Evolutionary conservation across 2,797 vertebrate species (phyloP), one percentile per base, ranked within the genome.

Genomic region (Sebastes melanostomus): DNA sequence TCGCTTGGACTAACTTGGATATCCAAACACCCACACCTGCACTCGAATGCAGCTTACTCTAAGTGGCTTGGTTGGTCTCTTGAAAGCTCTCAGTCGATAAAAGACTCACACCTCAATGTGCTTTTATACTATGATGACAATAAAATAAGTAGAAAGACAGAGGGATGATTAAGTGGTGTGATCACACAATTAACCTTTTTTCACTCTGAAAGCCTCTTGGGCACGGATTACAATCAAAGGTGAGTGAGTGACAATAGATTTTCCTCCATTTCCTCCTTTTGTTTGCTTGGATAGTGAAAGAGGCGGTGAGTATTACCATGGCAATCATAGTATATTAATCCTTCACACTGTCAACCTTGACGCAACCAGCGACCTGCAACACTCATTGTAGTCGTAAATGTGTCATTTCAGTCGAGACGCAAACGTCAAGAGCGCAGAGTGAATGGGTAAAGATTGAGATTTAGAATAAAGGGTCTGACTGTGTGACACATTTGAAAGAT

Each of bases 401-500:
- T 63, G 72, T 77, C 60, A 52, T 22, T 73, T 74, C 42, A 9
- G n/a, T 25, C 0, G 2, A 38, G 55, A 29, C 12, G 3, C 56
- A 34, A 27, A 29, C 32, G 13, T 81, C 50, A 24, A 76, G 27
- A 62, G 42, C 8, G 4, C 29, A 0, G 32, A 18, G 58, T 14
- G 42, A 73, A 63, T 38, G 46, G 68, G 54, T 68, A 38, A 30
- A 46, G 61, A 78, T 68, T 38, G 7, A 77, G 50, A 78, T 80
- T 70, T 32, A 71, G 61, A 62, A 69, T n/a, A 62, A 75, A 81
- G 10, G 50, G 12, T 30, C 36, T 27, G 76, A 50, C 81, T 55
- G 58, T 6, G 16, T 50, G 75, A 72, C 59, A 30, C 62, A 14
- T 85, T 55, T 58, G 58, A 77, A 71, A 72, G 78, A 88, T 83